A percentile compares a stretch with the other conserved stretches of the same genome.
phyloP scores from a whole-genome alignment of 2,888 invertebrate species.

The Chromoteleia sp. region DNA sequence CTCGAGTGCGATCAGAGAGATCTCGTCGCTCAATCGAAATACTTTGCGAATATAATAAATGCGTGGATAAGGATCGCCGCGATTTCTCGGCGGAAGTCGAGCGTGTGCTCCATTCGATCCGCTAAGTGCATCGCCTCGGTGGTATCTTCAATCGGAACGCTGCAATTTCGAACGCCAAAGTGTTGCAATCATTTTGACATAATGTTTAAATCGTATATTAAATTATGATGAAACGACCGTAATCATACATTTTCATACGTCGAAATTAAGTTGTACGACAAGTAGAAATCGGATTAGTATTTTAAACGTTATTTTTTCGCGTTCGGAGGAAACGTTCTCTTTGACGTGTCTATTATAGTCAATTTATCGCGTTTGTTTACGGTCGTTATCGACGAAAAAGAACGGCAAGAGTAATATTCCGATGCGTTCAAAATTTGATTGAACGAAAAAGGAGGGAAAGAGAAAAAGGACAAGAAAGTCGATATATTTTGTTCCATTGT shows the following conservation, averaged over 20 bases:
- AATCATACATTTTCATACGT: conserved; percentile 52
- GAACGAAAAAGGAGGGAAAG: not conserved
- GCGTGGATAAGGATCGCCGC: conserved; percentile 57
- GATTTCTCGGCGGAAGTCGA: conserved; percentile 68
- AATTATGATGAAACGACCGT: conserved; percentile 54
- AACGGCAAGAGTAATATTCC: too few species aligned
- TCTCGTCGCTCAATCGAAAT: conserved; percentile 54
- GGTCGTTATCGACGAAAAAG: not conserved
- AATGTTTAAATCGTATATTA: conserved; percentile 47
- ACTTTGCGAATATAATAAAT: conserved; percentile 53
- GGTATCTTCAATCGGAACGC: conserved; percentile 54
- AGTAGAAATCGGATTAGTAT: conserved; percentile 36
- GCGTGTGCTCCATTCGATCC: conserved; percentile 67
- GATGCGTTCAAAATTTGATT: too few species aligned
- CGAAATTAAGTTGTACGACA: conserved; percentile 36
- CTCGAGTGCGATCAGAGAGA: conserved; percentile 43
- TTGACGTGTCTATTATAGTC: too few species aligned
- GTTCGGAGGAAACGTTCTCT: not conserved
- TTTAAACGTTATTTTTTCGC: conserved; percentile 7
- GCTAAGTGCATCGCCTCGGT: conserved; percentile 52
- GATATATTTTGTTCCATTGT: conserved; percentile 65
- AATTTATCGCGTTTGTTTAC: not conserved
- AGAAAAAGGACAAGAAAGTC: conserved; percentile 37
- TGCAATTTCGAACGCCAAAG: conserved; percentile 49
- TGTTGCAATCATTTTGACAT: conserved; percentile 59